A percentile compares a stretch with the other conserved stretches of the same genome.
Evolutionary conservation across 2,888 invertebrate species (phyloP).

Genomic region (Aplocera efformata): DNA sequence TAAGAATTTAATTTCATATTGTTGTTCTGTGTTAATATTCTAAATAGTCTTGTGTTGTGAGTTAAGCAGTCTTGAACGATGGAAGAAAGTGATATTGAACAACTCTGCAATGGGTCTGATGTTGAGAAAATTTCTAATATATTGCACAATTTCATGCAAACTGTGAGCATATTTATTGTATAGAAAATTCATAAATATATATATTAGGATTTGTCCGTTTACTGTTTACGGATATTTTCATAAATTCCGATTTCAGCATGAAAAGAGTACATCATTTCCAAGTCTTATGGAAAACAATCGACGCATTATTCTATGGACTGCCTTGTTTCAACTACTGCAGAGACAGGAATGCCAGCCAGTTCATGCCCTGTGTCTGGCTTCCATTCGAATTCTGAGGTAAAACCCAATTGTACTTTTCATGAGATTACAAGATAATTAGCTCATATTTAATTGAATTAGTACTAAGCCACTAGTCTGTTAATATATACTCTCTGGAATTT

Average conservation of each 20-base stretch:
- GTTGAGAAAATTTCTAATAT: conserved; percentile 43
- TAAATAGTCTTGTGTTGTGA: no score
- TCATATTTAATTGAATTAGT: conserved; percentile 4
- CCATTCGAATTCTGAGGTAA: conserved; percentile 85
- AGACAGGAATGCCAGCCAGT: conserved; percentile 63
- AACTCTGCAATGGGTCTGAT: conserved; percentile 43
- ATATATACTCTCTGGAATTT: conserved; percentile 29
- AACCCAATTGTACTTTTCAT: background rate
- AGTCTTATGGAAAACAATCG: conserved; percentile 76
- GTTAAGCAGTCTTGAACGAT: no score
- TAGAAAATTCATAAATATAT: no score
- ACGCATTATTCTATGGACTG: conserved; percentile 81
- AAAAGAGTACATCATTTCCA: conserved; percentile 79
- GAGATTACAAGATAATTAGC: conserved; percentile 1
- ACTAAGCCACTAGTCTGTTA: background rate
- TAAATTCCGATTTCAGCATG: conserved; percentile 58
- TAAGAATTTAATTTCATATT: no score
- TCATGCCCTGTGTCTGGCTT: conserved; percentile 79
- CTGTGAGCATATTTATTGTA: conserved; percentile 34
- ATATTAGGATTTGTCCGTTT: no score
- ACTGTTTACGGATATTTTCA: no score
- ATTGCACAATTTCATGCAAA: conserved; percentile 51
- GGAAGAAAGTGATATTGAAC: conserved; percentile 61
- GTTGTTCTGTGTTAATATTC: no score
- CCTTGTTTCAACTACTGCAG: conserved; percentile 80